Percentiles rank a stretch among this genome's conserved stretches.
Conservation (phyloP, 2,888 invertebrate species). For the Cylloceria caligata region DNA sequence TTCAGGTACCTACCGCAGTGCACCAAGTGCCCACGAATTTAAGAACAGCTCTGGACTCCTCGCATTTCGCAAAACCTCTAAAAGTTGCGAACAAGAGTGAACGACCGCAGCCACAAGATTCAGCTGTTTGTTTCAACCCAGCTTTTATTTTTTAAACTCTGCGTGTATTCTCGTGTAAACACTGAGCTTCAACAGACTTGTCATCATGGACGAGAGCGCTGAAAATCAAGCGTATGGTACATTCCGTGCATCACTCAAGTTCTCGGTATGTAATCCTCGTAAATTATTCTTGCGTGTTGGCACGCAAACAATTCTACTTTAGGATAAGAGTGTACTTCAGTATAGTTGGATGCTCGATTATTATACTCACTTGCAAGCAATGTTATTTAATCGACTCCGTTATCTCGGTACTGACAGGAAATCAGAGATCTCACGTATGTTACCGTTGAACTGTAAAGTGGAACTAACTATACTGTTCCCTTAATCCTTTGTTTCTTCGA, state of each 20-base stretch:
- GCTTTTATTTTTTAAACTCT: slow-evolving; percentile 11
- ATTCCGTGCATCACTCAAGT: slow-evolving; percentile 16
- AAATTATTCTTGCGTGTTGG: slow-evolving; percentile 48
- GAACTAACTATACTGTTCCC: neutral
- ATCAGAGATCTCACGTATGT: slow-evolving; percentile 17
- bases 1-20: slow-evolving; percentile 6
- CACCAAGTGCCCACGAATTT: neutral
- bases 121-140: slow-evolving; percentile 1
- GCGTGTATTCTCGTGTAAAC: slow-evolving; percentile 2
- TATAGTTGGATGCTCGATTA: neutral
- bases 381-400: slow-evolving; percentile 35
- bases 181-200: slow-evolving; percentile 19
- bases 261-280: slow-evolving; percentile 31
- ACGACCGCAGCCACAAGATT: slow-evolving; percentile 10
- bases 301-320: slow-evolving; percentile 22
- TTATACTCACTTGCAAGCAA: slow-evolving; percentile 8
- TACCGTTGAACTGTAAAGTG: slow-evolving; percentile 3
- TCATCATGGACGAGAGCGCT: slow-evolving; percentile 10
- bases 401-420: neutral
- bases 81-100: neutral
- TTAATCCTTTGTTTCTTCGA: slow-evolving; percentile 13
- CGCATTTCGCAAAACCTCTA: slow-evolving; percentile 1
- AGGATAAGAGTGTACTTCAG: slow-evolving; percentile 1
- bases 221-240: slow-evolving; percentile 8
- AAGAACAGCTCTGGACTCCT: neutral